A percentile compares a stretch with the other conserved stretches of the same genome.
Conservation (phyloP, 2,888 invertebrate genomes). For the Eutolmus rufibarbis region DNA sequence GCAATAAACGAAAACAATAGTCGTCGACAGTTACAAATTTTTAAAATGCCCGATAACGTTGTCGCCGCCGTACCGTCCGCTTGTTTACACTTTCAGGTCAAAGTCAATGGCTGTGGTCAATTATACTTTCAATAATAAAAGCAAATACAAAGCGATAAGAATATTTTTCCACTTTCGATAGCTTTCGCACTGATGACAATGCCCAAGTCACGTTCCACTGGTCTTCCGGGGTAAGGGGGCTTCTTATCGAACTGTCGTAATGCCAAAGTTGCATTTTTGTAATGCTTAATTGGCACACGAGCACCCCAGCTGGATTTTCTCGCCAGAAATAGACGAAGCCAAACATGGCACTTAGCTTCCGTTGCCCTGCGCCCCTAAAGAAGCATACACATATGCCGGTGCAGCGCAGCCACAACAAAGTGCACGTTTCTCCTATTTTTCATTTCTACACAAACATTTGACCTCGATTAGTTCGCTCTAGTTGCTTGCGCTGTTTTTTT, state of each 20-base stretch:
- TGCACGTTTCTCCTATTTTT: constrained; percentile 17
- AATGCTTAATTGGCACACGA: neutral
- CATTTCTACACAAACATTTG: constrained; percentile 17
- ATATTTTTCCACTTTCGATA: neutral
- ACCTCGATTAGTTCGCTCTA: constrained; percentile 26
- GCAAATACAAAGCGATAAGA: neutral
- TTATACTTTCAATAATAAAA: neutral
- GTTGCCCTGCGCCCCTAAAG: neutral
- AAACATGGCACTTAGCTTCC: neutral
- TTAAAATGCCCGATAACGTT: neutral
- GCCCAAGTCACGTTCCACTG: neutral
- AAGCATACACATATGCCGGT: neutral
- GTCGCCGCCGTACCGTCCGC: neutral
- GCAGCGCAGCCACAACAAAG: neutral
- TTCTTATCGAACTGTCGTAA: neutral
- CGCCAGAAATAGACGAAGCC: neutral
- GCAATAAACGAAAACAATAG: neutral
- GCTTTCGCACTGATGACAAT: neutral
- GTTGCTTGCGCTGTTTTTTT: neutral
- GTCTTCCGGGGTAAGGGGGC: neutral
- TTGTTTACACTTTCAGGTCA: neutral
- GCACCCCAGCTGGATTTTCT: neutral
- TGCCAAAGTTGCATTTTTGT: neutral
- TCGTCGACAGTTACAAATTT: neutral
- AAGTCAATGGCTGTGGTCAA: neutral